These are phyloP conservation scores for Coccyzus lansbergi DNA, from an alignment of 2,797 vertebrate species.

Conservation along the genomic window DNA sequence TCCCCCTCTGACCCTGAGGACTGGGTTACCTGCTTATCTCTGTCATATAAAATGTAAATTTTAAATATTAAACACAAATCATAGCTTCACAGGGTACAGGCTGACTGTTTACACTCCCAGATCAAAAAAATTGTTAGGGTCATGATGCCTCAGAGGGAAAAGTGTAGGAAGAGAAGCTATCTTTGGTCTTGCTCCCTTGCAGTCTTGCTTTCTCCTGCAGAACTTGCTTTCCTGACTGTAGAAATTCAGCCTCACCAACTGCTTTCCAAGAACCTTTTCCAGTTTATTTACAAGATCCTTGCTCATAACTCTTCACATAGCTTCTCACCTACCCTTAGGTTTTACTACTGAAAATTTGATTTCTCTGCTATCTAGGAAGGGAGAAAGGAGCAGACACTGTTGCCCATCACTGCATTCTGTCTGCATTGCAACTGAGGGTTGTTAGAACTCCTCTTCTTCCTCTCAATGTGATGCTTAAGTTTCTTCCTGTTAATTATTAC, in stretches of 20 bases:
- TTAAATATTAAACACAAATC: neutral
- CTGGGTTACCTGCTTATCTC: neutral
- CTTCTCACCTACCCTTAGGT: neutral
- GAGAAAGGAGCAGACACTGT: neutral
- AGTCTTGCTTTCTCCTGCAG: neutral
- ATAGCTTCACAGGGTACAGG: neutral
- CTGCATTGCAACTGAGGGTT: neutral
- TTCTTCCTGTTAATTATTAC: slow-evolving; percentile 13
- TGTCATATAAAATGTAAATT: neutral
- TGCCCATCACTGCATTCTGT: neutral
- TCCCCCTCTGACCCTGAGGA: neutral
- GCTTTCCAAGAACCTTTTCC: neutral
- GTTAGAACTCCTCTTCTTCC: neutral
- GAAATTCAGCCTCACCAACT: neutral
- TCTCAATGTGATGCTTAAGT: neutral
- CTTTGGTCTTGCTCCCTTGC: neutral
- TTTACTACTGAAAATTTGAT: slow-evolving; percentile 1
- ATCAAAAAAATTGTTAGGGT: neutral
- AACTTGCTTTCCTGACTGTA: neutral
- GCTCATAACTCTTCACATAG: neutral
- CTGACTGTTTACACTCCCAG: neutral
- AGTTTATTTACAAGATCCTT: neutral
- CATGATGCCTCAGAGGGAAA: neutral
- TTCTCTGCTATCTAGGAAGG: neutral
- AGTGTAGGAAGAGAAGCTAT: neutral